These are phyloP conservation scores for Nesidiocoris tenuis DNA, from an alignment of 2,888 invertebrate species.

Conservation along the genomic window DNA sequence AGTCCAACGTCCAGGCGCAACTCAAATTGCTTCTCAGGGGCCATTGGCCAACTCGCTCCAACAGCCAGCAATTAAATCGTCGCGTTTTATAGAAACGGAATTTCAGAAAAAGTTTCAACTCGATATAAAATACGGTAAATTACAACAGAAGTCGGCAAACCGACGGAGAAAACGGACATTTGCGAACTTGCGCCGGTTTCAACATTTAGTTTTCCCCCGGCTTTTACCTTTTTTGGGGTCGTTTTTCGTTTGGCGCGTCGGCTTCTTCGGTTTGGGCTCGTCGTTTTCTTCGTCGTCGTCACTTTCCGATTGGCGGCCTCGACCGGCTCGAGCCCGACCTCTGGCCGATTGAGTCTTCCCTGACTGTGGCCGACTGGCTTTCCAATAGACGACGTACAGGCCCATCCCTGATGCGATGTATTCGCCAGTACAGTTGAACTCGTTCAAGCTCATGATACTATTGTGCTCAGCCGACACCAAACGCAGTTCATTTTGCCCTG, in stretches of 20 bases:
- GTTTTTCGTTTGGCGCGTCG: neutral
- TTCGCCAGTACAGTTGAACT: constrained; percentile 54
- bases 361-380: constrained; percentile 4
- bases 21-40: too few species aligned
- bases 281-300: constrained; percentile 40
- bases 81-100: too few species aligned
- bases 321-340: neutral
- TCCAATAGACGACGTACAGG: constrained; percentile 42
- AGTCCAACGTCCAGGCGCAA: too few species aligned
- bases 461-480: constrained; percentile 45
- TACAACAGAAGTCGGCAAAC: too few species aligned
- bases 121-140: too few species aligned
- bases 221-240: neutral
- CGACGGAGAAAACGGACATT: too few species aligned
- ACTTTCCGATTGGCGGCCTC: constrained; percentile 14
- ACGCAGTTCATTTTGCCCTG: constrained; percentile 32
- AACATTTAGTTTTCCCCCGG: neutral
- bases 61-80: too few species aligned
- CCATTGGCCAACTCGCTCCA: too few species aligned
- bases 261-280: constrained; percentile 21
- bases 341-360: neutral
- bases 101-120: too few species aligned
- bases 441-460: constrained; percentile 53
- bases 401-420: constrained; percentile 51
- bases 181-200: too few species aligned